phyloP scores from a whole-genome alignment of 2,888 invertebrate species.

The Agriotes lineatus region DNA sequence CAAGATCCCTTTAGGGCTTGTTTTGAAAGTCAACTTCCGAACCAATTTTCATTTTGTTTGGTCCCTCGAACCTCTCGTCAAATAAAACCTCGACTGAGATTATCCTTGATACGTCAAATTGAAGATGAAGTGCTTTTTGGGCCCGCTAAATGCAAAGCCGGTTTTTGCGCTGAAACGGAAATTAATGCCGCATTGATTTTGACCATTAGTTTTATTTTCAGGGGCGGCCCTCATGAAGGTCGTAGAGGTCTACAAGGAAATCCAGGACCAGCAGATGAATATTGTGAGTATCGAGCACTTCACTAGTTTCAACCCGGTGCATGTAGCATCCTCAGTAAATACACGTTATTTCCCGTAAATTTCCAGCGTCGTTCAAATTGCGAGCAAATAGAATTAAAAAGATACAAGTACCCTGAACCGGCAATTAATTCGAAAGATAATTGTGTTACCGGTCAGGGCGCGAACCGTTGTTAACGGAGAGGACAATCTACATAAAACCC shows the following conservation, averaged over 20 bases:
- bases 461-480: constrained; percentile 48
- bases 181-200: background rate
- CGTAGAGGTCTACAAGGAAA: constrained; percentile 93
- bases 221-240: constrained; percentile 92
- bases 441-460: constrained; percentile 55
- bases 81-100: constrained; percentile 13
- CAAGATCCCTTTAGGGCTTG: constrained; percentile 5
- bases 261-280: constrained; percentile 94
- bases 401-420: constrained; percentile 50
- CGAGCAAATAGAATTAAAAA: constrained; percentile 49
- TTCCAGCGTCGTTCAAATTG: constrained; percentile 21
- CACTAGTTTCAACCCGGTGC: background rate
- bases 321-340: background rate
- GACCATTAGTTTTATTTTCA: no score
- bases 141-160: background rate
- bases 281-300: constrained; percentile 79
- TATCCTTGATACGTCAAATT: background rate
- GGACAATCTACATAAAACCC: constrained; percentile 50
- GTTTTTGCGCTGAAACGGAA: background rate
- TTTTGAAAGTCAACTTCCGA: constrained; percentile 20
- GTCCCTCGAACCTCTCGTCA: background rate
- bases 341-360: constrained; percentile 16
- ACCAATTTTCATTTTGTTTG: constrained; percentile 16
- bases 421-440: constrained; percentile 59
- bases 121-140: constrained; percentile 9